Percentiles rank a stretch among this genome's conserved stretches.
These are phyloP conservation scores for Dasyprocta punctata DNA, from an alignment of 2,113 vertebrate species.

Conservation along the genomic window DNA sequence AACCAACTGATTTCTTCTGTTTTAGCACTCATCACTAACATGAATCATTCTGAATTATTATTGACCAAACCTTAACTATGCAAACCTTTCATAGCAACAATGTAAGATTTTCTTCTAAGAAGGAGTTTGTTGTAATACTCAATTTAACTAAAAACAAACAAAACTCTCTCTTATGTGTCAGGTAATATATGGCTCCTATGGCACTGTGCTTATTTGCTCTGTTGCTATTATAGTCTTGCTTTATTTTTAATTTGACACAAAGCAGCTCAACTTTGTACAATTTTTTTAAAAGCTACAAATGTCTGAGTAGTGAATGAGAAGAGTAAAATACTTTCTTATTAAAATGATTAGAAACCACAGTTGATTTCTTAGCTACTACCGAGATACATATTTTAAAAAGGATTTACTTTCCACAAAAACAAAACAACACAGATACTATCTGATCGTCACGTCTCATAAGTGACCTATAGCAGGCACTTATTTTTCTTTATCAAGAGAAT, in stretches of 20 bases:
- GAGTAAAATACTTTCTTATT: neutral
- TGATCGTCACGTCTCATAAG: neutral
- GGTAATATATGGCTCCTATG: neutral
- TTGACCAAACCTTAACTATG: slow-evolving; percentile 36
- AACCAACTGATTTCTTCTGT: neutral
- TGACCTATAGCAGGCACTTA: neutral
- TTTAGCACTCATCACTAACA: slow-evolving; percentile 56
- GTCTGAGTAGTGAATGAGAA: neutral
- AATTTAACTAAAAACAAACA: neutral
- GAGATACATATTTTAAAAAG: neutral
- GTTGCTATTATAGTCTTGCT: neutral
- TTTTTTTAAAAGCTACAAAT: neutral
- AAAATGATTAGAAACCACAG: neutral
- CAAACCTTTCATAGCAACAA: neutral
- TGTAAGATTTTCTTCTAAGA: slow-evolving; percentile 12
- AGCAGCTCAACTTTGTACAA: neutral
- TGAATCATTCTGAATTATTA: slow-evolving; percentile 60
- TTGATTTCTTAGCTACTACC: neutral
- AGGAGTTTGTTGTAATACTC: neutral
- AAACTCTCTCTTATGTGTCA: neutral
- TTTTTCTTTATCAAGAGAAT: slow-evolving; percentile 49
- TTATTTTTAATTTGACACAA: slow-evolving; percentile 25
- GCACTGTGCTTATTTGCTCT: neutral
- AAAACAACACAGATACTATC: neutral
- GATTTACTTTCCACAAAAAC: slow-evolving; percentile 13